phyloP scores from a whole-genome alignment of 2,113 vertebrate genomes.

The Megaceryle maxima region DNA sequence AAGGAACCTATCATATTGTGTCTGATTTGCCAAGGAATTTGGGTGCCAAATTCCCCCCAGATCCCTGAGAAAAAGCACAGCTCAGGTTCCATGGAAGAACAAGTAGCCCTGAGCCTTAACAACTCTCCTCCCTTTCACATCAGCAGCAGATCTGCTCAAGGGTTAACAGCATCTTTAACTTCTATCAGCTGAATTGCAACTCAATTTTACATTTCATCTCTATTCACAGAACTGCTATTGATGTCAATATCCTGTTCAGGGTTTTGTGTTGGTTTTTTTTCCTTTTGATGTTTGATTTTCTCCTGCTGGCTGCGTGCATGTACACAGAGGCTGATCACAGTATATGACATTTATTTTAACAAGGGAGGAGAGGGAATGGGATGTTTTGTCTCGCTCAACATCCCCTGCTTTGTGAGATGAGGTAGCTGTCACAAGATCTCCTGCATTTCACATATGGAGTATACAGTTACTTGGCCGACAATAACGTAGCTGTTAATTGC shows the following conservation, averaged over 20 bases:
- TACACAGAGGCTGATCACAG: constrained; percentile 49
- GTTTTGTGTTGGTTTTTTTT: neutral
- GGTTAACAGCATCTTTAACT: neutral
- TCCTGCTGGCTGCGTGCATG: constrained; percentile 10
- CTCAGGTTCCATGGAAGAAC: neutral
- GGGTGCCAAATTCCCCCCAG: neutral
- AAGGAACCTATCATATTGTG: neutral
- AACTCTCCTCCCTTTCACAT: neutral
- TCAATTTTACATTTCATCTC: constrained; percentile 40
- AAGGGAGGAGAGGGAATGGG: neutral
- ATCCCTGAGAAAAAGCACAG: neutral
- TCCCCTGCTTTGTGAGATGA: neutral
- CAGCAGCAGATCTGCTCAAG: neutral
- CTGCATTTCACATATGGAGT: neutral
- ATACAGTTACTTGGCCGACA: neutral
- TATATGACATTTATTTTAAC: constrained; percentile 5
- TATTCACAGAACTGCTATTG: constrained; percentile 26
- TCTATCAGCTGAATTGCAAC: neutral
- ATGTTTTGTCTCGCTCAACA: neutral
- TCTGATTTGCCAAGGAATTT: neutral
- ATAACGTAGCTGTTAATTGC: neutral
- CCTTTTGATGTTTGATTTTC: constrained; percentile 62
- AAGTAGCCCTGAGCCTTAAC: neutral
- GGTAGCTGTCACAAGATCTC: neutral
- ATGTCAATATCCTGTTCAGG: constrained; percentile 47